A percentile compares a stretch with the other conserved stretches of the same genome.
Evolutionary conservation across 2,113 vertebrate species (phyloP).

Genomic region (Elachura formosa): DNA sequence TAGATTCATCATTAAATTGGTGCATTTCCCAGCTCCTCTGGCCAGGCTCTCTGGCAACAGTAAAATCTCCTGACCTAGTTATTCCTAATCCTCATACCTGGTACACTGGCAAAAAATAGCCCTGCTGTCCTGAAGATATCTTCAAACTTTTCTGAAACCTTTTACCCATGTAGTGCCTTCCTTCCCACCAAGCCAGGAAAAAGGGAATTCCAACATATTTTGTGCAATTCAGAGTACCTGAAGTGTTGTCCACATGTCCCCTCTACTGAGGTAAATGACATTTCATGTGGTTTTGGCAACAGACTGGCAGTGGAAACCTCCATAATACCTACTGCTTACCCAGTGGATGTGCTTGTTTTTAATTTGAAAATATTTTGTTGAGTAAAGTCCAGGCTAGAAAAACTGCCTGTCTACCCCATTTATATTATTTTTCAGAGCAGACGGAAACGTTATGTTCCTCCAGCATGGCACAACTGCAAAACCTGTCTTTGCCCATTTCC

Average conservation of each 20-base stretch:
- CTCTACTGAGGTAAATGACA: background rate
- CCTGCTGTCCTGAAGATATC: background rate
- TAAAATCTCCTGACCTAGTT: background rate
- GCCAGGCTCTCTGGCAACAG: slow-evolving; percentile 6
- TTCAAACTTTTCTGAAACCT: background rate
- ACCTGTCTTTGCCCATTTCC: background rate
- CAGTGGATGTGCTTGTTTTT: slow-evolving; percentile 36
- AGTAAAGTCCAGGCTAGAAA: slow-evolving; percentile 26
- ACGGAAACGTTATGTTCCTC: slow-evolving; percentile 20
- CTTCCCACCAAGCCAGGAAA: background rate
- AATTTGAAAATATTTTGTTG: slow-evolving; percentile 19
- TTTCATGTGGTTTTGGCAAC: slow-evolving; percentile 38
- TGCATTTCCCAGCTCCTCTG: slow-evolving; percentile 26
- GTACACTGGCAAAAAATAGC: background rate
- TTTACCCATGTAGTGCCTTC: background rate
- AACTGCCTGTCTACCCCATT: slow-evolving; percentile 17
- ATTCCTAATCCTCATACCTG: background rate
- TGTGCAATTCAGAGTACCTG: background rate
- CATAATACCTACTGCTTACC: slow-evolving; percentile 15
- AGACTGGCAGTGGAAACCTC: background rate
- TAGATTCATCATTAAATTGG: slow-evolving; percentile 31
- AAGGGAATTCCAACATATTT: background rate
- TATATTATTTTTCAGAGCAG: slow-evolving; percentile 26
- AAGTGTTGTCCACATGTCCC: background rate
- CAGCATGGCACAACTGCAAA: background rate